Conservation (phyloP, 2,797 vertebrate genomes). For the Melanotaenia nigrans region DNA sequence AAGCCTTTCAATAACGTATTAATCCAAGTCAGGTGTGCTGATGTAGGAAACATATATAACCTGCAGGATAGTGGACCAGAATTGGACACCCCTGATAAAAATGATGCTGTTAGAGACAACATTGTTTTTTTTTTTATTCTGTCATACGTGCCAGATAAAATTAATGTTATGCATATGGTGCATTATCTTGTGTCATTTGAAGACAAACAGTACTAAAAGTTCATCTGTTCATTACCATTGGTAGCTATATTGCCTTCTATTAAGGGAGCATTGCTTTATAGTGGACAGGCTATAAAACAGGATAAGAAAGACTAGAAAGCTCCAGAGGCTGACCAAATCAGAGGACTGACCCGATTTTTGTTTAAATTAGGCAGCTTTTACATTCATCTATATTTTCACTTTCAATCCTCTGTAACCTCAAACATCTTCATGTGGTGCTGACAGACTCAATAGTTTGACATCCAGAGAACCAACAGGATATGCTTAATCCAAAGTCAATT, state of each 20-base stretch:
- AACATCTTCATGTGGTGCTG: neutral
- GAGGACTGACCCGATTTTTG: neutral
- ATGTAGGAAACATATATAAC: too few species aligned
- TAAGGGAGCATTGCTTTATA: neutral
- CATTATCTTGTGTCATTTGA: neutral
- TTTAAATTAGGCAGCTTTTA: neutral
- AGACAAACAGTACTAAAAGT: too few species aligned
- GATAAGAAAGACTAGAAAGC: neutral
- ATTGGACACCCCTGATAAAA: too few species aligned
- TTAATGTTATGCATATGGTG: neutral
- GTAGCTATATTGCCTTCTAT: neutral
- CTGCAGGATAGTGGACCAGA: too few species aligned
- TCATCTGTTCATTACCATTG: neutral
- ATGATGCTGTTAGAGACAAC: too few species aligned
- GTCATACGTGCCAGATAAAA: neutral
- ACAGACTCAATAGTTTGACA: neutral
- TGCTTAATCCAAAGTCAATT: constrained; percentile 51
- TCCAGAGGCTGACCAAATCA: neutral
- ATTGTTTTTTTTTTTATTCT: neutral
- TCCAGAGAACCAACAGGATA: constrained; percentile 25
- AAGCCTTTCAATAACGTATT: too few species aligned
- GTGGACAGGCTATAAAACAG: neutral
- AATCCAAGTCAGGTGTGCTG: too few species aligned
- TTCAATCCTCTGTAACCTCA: neutral
- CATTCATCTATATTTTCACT: neutral